Conservation (phyloP, 2,113 vertebrate species). For the Prolemur simus region DNA sequence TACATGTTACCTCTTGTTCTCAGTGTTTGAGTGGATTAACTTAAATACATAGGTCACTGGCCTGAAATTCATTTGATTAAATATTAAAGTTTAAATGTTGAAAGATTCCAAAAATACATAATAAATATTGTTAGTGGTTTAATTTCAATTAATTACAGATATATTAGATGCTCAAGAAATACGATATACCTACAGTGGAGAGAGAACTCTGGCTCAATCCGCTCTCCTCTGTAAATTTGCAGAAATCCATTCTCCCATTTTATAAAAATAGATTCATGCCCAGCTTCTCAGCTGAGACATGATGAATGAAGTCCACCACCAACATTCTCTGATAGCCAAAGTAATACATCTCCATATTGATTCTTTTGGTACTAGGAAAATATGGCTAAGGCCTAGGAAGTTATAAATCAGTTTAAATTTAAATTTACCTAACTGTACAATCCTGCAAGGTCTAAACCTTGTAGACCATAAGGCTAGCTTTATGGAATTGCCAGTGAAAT, state of each 20-base stretch:
- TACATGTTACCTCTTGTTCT: neutral
- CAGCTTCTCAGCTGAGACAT: neutral
- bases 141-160: neutral
- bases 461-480: neutral
- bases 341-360: neutral
- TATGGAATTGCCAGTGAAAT: neutral
- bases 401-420: neutral
- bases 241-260: neutral
- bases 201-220: neutral
- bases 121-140: neutral
- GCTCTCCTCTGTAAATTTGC: neutral
- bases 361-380: neutral
- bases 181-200: neutral
- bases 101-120: neutral
- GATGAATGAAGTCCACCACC: neutral
- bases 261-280: neutral
- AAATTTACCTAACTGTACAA: neutral
- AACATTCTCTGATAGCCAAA: neutral
- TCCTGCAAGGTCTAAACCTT: neutral
- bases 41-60: neutral
- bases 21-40: neutral
- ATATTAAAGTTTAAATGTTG: neutral
- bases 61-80: neutral
- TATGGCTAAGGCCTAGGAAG: neutral
- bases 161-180: neutral